A percentile compares a stretch with the other conserved stretches of the same genome.
Evolutionary conservation across 2,888 invertebrate species (phyloP).

Genomic region (Chaitophorus viminalis): DNA sequence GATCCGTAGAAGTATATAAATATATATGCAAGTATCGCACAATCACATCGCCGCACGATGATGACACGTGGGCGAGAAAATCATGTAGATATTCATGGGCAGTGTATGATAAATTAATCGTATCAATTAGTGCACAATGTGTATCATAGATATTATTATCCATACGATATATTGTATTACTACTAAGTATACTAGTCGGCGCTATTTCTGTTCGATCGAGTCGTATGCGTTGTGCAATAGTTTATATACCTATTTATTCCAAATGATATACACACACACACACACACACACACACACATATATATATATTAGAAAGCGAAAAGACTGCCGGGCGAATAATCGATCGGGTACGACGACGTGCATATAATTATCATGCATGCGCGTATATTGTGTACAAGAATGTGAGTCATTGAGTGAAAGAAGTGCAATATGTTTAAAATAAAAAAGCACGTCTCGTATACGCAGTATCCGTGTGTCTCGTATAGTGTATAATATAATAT

Average conservation of each 20-base stretch:
- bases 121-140: neutral
- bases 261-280: neutral
- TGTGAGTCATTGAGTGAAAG: neutral
- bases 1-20: too few species aligned
- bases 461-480: too few species aligned
- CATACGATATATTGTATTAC: too few species aligned
- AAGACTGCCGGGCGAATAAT: slow-evolving; percentile 37
- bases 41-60: too few species aligned
- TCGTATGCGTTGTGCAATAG: neutral
- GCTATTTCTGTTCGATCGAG: neutral
- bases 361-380: neutral
- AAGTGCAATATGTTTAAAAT: slow-evolving; percentile 18
- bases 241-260: neutral
- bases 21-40: too few species aligned
- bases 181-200: too few species aligned
- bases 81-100: too few species aligned
- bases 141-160: neutral
- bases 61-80: too few species aligned
- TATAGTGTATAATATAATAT: neutral
- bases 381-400: neutral
- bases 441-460: neutral
- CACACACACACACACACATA: neutral
- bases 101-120: neutral
- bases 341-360: slow-evolving; percentile 6
- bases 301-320: slow-evolving; percentile 47